Base-by-base conservation (phyloP, 2,888 invertebrate species). In the Hypsopygia costalis region DNA sequence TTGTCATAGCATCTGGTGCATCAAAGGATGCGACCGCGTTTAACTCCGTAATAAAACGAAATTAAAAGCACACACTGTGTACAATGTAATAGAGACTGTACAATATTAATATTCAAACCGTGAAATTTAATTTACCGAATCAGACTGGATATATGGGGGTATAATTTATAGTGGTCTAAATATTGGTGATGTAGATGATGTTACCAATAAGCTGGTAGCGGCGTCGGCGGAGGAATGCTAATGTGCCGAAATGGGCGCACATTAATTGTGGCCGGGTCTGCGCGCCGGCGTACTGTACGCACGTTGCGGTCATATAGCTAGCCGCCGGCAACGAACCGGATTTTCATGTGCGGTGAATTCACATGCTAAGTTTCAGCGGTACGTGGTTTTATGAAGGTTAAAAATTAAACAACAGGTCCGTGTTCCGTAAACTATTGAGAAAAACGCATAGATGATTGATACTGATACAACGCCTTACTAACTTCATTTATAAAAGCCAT, bases 201-300 rank as follows among this genome's bases (percentile, higher is more conserved):
- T 62, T 70, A 61, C 70, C 66, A 71, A 73, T 76, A 77, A 69
- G 68, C 68, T 57, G 49, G 60, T 53, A 51, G 49, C 46, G 47
- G 61, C 54, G 62, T 60, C 59, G 59, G 60, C 58, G 55, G 62
- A 72, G 70, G 72, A 76, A 80, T 76, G 74, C 67, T 79, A 76
- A 80, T 78, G 67, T 33, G 66, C 51, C 46, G 54, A 69, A 74
- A 77, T 72, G 68, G 70, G 62, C 54, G 58, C 55, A 66, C 69
- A 74, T 76, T 71, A 73, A 75, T 75, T 73, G 66, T 64, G 62
- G 59, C 47, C 46, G 47, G 54, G 51, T 37, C 37, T 39, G 25
- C 46, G 41, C 43, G 53, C 51, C 47, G 51, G 51, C 49, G 49
- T 47, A 49, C 46, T 38, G 47, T 41, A 52, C 55, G 59, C 53